Percentiles rank a stretch among this genome's conserved stretches.
phyloP scores from a whole-genome alignment of 2,797 vertebrate genomes.

The Leptoclinus maculatus region DNA sequence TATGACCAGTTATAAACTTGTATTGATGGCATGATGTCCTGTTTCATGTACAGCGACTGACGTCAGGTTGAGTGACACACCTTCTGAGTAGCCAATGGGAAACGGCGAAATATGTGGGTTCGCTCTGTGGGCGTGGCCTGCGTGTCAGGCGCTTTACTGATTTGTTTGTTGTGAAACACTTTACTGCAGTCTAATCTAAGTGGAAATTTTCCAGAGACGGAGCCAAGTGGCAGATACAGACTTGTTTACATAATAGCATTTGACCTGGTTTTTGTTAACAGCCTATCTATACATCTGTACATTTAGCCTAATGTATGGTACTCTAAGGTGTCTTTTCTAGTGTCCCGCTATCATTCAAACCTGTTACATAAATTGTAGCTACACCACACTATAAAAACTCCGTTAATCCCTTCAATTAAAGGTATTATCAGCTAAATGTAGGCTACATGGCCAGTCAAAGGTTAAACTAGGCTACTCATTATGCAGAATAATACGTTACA shows the following conservation, averaged over 20 bases:
- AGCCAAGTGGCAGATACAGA: constrained; percentile 13
- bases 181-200: constrained; percentile 4
- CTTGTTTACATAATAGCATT: constrained; percentile 47
- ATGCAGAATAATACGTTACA: too few species aligned
- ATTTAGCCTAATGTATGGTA: background rate
- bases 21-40: fast-evolving
- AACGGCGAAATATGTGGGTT: constrained; percentile 46
- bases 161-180: constrained; percentile 36
- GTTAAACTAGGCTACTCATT: background rate
- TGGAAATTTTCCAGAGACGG: constrained; percentile 77
- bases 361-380: background rate
- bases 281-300: background rate
- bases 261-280: constrained; percentile 20
- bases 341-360: background rate
- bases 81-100: constrained; percentile 78
- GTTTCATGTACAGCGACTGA: constrained; percentile 11
- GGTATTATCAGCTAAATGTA: background rate
- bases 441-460: background rate
- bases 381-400: background rate
- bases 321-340: background rate
- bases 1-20: background rate
- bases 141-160: background rate
- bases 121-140: constrained; percentile 61
- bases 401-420: background rate
- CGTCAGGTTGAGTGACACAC: constrained; percentile 72